Evolutionary conservation across 64 coral and sea anemone genomes (phyloP).

Genomic region (Exaiptasia diaphana): DNA sequence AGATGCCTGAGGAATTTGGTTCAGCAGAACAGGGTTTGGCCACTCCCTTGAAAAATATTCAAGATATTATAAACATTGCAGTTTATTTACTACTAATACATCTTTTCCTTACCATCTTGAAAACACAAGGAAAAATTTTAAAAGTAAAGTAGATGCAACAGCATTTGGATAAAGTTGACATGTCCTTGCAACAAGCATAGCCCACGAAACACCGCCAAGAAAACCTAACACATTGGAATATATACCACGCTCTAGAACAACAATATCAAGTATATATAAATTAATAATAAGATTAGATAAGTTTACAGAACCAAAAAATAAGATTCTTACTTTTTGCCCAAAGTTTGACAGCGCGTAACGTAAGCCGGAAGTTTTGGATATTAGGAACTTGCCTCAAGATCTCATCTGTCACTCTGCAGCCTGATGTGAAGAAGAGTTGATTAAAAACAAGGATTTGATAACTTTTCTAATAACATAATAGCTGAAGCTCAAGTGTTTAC

Average conservation of each 20-base stretch:
- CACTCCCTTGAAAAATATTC: slow-evolving; percentile 66
- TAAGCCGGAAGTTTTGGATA: slow-evolving; percentile 76
- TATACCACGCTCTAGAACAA: slow-evolving; percentile 69
- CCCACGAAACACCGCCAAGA: slow-evolving; percentile 95
- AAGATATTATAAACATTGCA: background rate
- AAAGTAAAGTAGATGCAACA: slow-evolving; percentile 80
- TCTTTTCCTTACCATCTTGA: slow-evolving; percentile 70
- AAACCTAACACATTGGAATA: slow-evolving; percentile 98
- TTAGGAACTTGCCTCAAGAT: slow-evolving; percentile 93
- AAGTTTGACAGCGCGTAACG: slow-evolving; percentile 77
- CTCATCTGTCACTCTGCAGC: slow-evolving; percentile 95
- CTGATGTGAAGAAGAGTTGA: background rate
- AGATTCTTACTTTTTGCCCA: slow-evolving; percentile 93
- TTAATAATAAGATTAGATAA: background rate
- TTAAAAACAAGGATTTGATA: background rate
- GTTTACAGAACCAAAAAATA: background rate
- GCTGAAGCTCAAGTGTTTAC: slow-evolving; percentile 22
- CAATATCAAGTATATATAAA: background rate
- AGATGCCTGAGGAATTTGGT: slow-evolving; percentile 30
- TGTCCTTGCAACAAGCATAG: slow-evolving; percentile 93
- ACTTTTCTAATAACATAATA: background rate
- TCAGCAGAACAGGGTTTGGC: slow-evolving; percentile 95
- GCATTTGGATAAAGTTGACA: slow-evolving; percentile 99
- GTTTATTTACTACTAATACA: background rate
- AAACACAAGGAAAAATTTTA: slow-evolving; percentile 96